Base-by-base conservation (phyloP, 1,140 invertebrate genomes). In the Macrosteles quadrilineatus region DNA sequence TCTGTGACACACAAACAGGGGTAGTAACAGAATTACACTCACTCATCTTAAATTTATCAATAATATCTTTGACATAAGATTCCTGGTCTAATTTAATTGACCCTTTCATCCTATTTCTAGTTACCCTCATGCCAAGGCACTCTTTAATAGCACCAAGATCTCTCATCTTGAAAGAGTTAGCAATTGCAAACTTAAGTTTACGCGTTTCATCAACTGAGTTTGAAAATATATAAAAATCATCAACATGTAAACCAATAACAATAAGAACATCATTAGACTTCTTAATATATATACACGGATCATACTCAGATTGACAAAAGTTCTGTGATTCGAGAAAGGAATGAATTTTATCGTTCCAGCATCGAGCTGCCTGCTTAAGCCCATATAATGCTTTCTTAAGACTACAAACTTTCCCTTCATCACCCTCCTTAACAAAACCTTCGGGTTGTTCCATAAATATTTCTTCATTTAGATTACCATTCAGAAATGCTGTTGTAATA, bases 381-480 rank as follows among this genome's bases (percentile, higher is more conserved):
- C 79, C 82, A 72, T 84, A 84, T n/a, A n/a, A n/a, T n/a, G n/a
- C n/a, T n/a, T n/a, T n/a, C n/a, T n/a, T n/a, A n/a, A n/a, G n/a
- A n/a, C 55, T 71, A 53, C 76, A 81, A 19, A 78, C 76, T 59
- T 72, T 55, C 36, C 59, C 43, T 63, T 71, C 43, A 27, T 70
- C 1, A 47, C 53, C 55, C n/a, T 68, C 43, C 67, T 75, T 71
- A 6, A 75, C 69, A 62, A 75, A 78, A 12, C 80, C 79, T 73
- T 80, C 71, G 23, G 81, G 80, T 70, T 77, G 75, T 47, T 75
- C 36, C 75, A 83, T 79, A 64, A 75, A 84, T 0, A 83, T 77
- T 29, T 74, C 75, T 74, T 84, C 82, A 21, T 82, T 70, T 17
- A 84, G 62, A 9, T 76, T 65, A 17, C 78, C 81, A 75, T 83